phyloP scores from a whole-genome alignment of 2,888 invertebrate species.

The Malachius bipustulatus region DNA sequence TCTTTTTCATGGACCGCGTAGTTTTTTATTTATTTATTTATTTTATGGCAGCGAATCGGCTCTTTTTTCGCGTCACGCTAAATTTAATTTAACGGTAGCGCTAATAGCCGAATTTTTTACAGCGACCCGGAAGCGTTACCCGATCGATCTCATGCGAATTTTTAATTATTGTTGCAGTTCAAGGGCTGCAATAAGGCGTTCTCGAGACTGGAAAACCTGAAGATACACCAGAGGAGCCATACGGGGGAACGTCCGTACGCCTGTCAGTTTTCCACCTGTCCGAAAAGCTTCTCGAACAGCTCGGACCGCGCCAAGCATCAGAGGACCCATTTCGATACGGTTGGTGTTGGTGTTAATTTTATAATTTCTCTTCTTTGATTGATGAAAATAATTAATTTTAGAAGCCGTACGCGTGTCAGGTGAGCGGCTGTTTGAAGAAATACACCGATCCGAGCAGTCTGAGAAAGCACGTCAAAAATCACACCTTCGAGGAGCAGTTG shows the following conservation, averaged over 20 bases:
- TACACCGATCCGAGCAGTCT: slow-evolving; percentile 92
- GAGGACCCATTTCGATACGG: slow-evolving; percentile 95
- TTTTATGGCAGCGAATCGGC: too few relatives aligned
- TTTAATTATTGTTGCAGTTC: too few relatives aligned
- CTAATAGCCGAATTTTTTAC: too few relatives aligned
- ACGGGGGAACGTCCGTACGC: slow-evolving; percentile 94
- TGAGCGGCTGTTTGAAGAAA: slow-evolving; percentile 74
- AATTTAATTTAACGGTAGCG: too few relatives aligned
- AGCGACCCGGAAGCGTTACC: too few relatives aligned
- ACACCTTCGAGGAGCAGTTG: slow-evolving; percentile 38
- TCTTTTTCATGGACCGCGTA: too few relatives aligned
- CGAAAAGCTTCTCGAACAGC: slow-evolving; percentile 96
- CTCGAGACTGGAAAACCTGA: slow-evolving; percentile 91
- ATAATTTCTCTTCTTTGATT: slow-evolving; percentile 3
- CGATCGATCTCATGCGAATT: too few relatives aligned
- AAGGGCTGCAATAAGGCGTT: slow-evolving; percentile 91
- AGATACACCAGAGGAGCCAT: slow-evolving; percentile 92
- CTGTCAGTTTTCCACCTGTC: slow-evolving; percentile 85
- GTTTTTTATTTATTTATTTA: too few relatives aligned
- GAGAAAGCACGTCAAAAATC: slow-evolving; percentile 85
- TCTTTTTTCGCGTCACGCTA: too few relatives aligned
- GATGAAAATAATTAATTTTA: slow-evolving; percentile 35
- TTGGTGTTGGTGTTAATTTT: slow-evolving; percentile 42
- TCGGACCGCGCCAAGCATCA: slow-evolving; percentile 98
- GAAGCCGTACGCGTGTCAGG: slow-evolving; percentile 89